Evolutionary conservation across 2,113 vertebrate genomes (phyloP), one percentile per base, ranked within the genome.

Genomic region (Condylura cristata): DNA sequence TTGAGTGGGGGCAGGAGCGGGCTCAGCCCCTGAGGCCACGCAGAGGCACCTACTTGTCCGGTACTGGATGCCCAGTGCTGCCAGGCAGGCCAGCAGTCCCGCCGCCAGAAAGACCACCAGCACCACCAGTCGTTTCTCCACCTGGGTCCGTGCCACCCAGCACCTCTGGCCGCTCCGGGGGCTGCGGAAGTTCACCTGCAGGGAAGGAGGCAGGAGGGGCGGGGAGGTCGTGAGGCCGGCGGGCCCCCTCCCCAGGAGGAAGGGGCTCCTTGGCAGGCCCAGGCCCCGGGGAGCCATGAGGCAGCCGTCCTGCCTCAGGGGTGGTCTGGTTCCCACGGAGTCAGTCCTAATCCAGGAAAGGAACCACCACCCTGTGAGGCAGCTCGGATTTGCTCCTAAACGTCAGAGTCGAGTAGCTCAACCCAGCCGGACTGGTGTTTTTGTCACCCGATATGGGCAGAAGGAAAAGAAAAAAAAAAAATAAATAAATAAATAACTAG

Each of bases 51-150:
- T 98, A 99, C 99, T 97, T 93, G 98, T 97, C 95, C 79, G 98
- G 97, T 99, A 99, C 97, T 99, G 99, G 90, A 99, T 79, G 34
- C 98, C 95, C 37, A 99, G 97, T 0, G 98, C 98, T 70, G 99
- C 96, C 88, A 99, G 83, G 48, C 98, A 99, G 1, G 98, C 96
- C 13, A 98, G 94, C 58, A 99, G 94, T 58, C 98, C 97, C 0
- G 96, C 80, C 0, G 82, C 98, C 84, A 99, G 96, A 11, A 98
- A 18, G 0, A 93, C 98, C 94, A 98, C 97, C 74, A 99, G 37
- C 18, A 98, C 94, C 93, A 99, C 65, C 14, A 99, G 98, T 91
- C 96, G 98, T 97, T 98, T 99, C 98, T 99, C 99, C 0, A 94
- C 6, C 0, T 60, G 97, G 0, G 98, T 99, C 97, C 98, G 97